These are phyloP conservation scores for Aplodontia rufa DNA, from an alignment of 2,113 vertebrate species.

Conservation along the genomic window DNA sequence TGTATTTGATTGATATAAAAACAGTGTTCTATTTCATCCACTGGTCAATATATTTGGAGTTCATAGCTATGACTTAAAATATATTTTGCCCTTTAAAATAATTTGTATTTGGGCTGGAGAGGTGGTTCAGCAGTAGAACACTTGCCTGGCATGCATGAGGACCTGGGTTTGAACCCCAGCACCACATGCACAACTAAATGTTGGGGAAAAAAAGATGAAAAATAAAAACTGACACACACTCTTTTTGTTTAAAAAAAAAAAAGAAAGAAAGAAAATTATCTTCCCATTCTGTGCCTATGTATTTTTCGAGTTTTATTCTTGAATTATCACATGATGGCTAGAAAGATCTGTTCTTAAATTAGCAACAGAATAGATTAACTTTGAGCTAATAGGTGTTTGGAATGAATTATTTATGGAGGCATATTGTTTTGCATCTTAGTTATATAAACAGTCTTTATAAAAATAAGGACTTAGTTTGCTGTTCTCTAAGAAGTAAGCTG, in stretches of 20 bases:
- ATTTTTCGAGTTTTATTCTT: neutral
- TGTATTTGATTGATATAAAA: neutral
- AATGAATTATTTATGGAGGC: conserved; percentile 36
- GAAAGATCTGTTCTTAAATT: neutral
- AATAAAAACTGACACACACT: too few species aligned
- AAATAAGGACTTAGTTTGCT: neutral
- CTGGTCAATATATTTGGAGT: neutral
- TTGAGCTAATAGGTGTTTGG: neutral
- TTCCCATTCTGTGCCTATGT: neutral
- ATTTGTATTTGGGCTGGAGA: too few species aligned
- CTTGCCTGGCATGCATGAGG: too few species aligned
- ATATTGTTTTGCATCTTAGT: neutral
- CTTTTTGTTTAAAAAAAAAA: too few species aligned
- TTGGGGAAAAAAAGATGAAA: too few species aligned
- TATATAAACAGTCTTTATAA: neutral
- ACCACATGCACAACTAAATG: too few species aligned
- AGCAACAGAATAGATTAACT: neutral
- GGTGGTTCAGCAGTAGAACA: too few species aligned
- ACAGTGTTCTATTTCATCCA: neutral
- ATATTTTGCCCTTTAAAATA: conserved; percentile 26
- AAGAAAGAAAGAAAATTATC: too few species aligned
- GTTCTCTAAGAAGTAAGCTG: neutral
- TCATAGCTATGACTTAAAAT: neutral
- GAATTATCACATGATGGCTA: neutral
- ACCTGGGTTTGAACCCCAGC: too few species aligned